Evolutionary conservation across 2,888 invertebrate genomes (phyloP), one percentile per base, ranked within the genome.

Genomic region (Girardia tigrina): DNA sequence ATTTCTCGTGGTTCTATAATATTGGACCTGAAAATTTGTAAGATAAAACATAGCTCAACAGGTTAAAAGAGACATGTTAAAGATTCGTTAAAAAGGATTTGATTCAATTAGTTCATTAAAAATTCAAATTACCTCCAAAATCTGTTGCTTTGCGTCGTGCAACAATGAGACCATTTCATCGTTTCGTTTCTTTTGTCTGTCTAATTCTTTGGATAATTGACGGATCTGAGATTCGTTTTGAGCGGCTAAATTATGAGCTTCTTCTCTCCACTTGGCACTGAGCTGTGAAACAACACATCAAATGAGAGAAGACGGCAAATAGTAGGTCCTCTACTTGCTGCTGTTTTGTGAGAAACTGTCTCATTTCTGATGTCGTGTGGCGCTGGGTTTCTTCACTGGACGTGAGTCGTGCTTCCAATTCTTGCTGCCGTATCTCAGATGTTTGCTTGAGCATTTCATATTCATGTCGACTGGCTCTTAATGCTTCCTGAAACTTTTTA

Each of bases 161-260:
- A 74, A 28, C 4, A 74, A 28, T 42, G 42, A 26, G 12, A 42
- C 70, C 42, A 72, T 26, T 26, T 74, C 74, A 12, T 74, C 74
- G 20, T 74, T 74, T 8, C 74, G 4, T 27, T 69, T 42, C 69
- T 74, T 74, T 23, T 74, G 74, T 74, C 69, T 26, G 20, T 74
- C 74, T 6, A 69, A 16, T 69, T 42, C 42, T 14, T 27, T 28
- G 6, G 27, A 6, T 6, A 42, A 6, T 73, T 42, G 20, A 1
- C 14, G 26, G 1, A 74, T 6, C 28, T 74, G 56, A 16, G 56
- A 26, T 73, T 75, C 75, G n/a, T 56, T 20, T 56, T 56, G 56
- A n/a, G n/a, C 56, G 4, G 56, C n/a, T n/a, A 56, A n/a, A n/a
- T 16, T 56, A 23, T 56, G 56, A 2, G 56, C 56, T 56, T 56